Base-by-base conservation (phyloP, 2,888 invertebrate genomes). In the Geophilus truncorum region DNA sequence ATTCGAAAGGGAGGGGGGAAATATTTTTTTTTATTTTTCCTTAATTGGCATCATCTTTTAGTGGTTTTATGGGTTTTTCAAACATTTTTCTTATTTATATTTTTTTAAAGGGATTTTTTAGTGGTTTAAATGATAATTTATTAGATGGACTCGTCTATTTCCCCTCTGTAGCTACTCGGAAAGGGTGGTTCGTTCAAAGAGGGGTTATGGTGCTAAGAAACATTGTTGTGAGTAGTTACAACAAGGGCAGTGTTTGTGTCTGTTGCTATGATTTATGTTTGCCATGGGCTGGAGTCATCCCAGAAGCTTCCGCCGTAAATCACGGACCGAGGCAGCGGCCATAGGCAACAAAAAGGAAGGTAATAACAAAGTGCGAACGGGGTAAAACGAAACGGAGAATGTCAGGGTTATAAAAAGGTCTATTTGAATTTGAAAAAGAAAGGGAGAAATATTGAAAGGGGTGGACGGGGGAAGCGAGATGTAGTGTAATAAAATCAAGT, bases 221-320 rank as follows among this genome's bases (percentile, higher is more conserved):
- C 51, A 51, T 51, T 51, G 51, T 51, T 51, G 51, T 51, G 51
- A 51, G 51, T 51, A 51, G 51, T 51, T 51, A 51, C 51, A 51
- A 51, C 51, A 51, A 51, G 51, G 51, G 51, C 76, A 32, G 76
- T 75, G 76, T 30, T 75, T 25, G 30, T 28, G 30, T 75, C 30
- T 28, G 30, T 75, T 75, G 76, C 28, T 32, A 32, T 77, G 77
- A 77, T 77, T 77, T 77, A 77, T 77, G 77, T 23, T 36, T 77
- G 77, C 77, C 36, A 77, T 77, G 34, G 77, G 36, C 36, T 21
- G 21, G 77, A 77, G 77, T 36, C 77, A 77, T 77, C 77, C 77
- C 77, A 51, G 77, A 77, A 36, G 77, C 77, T 36, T 36, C 36
- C 15, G 77, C 77, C 77, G 36, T 77, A 77, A 77, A 77, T 77